Evolutionary conservation across 2,888 invertebrate species (phyloP).

Genomic region (Papilio gigon): DNA sequence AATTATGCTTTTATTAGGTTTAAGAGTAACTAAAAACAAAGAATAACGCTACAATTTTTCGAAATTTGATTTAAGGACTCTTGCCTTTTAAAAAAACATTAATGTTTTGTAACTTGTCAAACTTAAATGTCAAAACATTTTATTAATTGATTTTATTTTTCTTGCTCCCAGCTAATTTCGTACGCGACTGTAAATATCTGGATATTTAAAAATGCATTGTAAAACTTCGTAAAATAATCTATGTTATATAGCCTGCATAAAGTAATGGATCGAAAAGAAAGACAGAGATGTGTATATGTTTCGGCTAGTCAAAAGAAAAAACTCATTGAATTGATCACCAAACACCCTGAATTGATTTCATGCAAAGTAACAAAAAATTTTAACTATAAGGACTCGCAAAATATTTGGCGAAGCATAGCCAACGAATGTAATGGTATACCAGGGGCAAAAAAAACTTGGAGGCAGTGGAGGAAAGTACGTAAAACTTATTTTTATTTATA

Average conservation of each 20-base stretch:
- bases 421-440: constrained; percentile 69
- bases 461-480: constrained; percentile 74
- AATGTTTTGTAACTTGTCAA: too few species aligned
- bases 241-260: constrained; percentile 14
- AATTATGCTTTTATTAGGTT: too few species aligned
- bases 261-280: constrained; percentile 62
- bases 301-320: constrained; percentile 70
- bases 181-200: too few species aligned
- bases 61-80: too few species aligned
- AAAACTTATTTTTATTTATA: background rate
- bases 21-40: too few species aligned
- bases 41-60: too few species aligned
- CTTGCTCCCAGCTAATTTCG: too few species aligned
- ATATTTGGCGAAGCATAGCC: constrained; percentile 69
- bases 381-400: constrained; percentile 65
- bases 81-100: too few species aligned
- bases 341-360: constrained; percentile 67
- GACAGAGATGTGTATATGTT: constrained; percentile 62
- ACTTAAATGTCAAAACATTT: too few species aligned
- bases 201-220: too few species aligned
- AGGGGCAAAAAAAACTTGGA: constrained; percentile 74
- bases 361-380: constrained; percentile 67
- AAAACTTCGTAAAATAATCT: too few species aligned
- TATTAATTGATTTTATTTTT: too few species aligned
- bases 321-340: constrained; percentile 66